Evolutionary conservation across 2,113 vertebrate genomes (phyloP), one percentile per base, ranked within the genome.

Genomic region (Choloepus hoffmanni): DNA sequence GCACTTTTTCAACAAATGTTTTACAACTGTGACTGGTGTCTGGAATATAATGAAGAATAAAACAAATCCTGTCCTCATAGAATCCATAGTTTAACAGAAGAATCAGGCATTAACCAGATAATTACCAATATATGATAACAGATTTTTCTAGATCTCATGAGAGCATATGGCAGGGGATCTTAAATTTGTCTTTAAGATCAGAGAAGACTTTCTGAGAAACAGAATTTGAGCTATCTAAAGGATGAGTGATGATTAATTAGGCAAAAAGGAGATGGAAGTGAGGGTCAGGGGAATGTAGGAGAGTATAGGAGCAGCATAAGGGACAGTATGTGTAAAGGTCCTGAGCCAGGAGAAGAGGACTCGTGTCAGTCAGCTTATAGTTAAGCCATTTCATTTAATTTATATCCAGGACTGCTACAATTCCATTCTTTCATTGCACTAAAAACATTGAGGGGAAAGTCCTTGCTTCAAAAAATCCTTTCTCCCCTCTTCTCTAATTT

Each of bases 1-100:
- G 92, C 95, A 94, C 90, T 96, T 93, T 60, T 50, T 92, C n/a
- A 74, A 60, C 55, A 89, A 40, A 83, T 85, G 58, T 89, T 82
- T 89, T 83, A 74, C 16, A 86, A 33, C n/a, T 53, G 15, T 89
- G 79, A 58, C 12, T 65, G 23, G 19, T 79, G 5, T 36, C 60
- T 70, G 9, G 30, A 88, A 65, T 68, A 83, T 81, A 72, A 67
- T 40, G 33, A 84, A 62, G 73, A 88, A 40, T 72, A 58, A 93
- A 92, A 76, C 8, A 84, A 12, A 76, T 55, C n/a, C 81, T 70
- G 24, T 45, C 43, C 18, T 96, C 60, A 58, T 33, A 21, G 16
- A 81, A 74, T 74, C 90, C 18, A 53, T 81, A 85, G n/a, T 76
- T 95, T n/a, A 50, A 79, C 85, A n/a, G 63, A 90, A 92, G 53